Evolutionary conservation across 2,888 invertebrate genomes (phyloP), one percentile per base, ranked within the genome.

Genomic region (Rhogogaster chlorosoma): DNA sequence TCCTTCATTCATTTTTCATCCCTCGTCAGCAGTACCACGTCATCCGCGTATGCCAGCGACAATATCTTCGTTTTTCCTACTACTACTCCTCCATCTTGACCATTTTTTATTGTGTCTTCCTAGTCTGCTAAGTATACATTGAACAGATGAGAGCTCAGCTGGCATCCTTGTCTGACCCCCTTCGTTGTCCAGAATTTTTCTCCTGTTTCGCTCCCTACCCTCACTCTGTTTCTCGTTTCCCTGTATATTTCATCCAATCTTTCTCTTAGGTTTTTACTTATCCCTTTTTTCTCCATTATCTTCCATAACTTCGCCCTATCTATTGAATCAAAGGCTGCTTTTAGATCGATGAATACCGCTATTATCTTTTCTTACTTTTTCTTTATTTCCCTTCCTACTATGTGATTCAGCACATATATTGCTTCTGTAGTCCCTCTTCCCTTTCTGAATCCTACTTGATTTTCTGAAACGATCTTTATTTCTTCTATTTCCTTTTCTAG

Each of bases 281-380:
- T 29, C 9, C 84, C 77, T 15, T 49, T 45, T 26, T 80, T 77
- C n/a, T 45, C 15, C 36, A 88, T 12, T 26, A 77, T 80, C 15
- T 78, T 57, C 80, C 85, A 26, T 0, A 88, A 22, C 3, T 64
- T 15, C 0, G 84, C 73, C 26, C 87, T 86, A 36, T 86, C 78
- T 1, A 88, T 57, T 9, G 45, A 42, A 29, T 88, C 87, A 49
- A 87, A 88, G 0, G 88, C 88, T 15, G 86, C 85, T 42, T 73
- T 86, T 38, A 87, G 83, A 61, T 87, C 85, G 0, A 86, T 73
- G n/a, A 85, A 86, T 15, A 64, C 61, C 0, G 75, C 64, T 10
- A 70, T 75, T 32, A 86, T 1, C 45, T 86, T 86, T 12, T 86
- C 87, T 53, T 57, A 45, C 38, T 85, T 84, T 9, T 61, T 42